These are phyloP conservation scores for Scelioninae gen. 1 DNA, from an alignment of 2,888 invertebrate genomes.

Conservation along the genomic window DNA sequence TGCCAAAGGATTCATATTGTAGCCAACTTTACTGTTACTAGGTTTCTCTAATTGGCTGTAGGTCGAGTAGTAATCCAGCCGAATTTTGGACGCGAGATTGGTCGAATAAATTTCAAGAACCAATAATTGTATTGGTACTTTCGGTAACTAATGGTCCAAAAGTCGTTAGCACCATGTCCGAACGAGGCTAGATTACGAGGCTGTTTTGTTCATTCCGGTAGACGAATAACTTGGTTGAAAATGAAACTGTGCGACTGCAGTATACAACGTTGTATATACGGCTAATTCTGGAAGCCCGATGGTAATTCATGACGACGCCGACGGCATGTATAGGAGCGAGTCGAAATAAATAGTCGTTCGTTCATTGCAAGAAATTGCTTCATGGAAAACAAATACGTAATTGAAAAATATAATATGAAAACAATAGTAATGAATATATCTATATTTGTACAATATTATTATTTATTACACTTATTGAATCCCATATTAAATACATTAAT, in stretches of 20 bases:
- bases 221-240: slow-evolving; percentile 74
- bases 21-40: slow-evolving; percentile 35
- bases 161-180: slow-evolving; percentile 81
- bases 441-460: neutral
- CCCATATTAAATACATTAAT: too few species aligned
- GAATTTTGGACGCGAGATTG: slow-evolving; percentile 78
- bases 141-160: slow-evolving; percentile 84
- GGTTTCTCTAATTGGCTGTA: slow-evolving; percentile 75
- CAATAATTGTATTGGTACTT: slow-evolving; percentile 84
- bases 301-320: slow-evolving; percentile 77
- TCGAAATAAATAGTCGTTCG: slow-evolving; percentile 70
- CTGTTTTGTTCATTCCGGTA: slow-evolving; percentile 70
- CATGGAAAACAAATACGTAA: slow-evolving; percentile 62
- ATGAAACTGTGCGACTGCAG: slow-evolving; percentile 76
- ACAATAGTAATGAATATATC: slow-evolving; percentile 28
- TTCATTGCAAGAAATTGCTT: slow-evolving; percentile 64
- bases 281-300: slow-evolving; percentile 76
- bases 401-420: slow-evolving; percentile 52
- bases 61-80: slow-evolving; percentile 76
- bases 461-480: too few species aligned
- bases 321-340: slow-evolving; percentile 68
- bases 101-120: slow-evolving; percentile 82
- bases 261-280: slow-evolving; percentile 71
- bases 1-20: slow-evolving; percentile 45
- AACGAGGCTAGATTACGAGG: slow-evolving; percentile 72